phyloP scores from a whole-genome alignment of 2,888 invertebrate genomes.

The Lepidocyrtoides sp. region DNA sequence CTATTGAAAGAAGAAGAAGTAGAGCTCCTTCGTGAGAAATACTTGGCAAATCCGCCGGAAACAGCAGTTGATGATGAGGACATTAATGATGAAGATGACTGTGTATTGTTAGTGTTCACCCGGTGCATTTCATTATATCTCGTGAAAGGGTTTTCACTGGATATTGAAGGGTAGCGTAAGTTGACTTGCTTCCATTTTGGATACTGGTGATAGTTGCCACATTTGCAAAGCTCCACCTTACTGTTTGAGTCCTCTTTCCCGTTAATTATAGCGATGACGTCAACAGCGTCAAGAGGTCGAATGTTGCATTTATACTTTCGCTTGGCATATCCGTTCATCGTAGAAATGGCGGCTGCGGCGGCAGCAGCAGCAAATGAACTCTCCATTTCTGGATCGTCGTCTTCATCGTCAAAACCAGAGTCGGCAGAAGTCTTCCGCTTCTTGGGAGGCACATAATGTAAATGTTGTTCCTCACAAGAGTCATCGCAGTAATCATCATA shows the following conservation, averaged over 20 bases:
- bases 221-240: constrained; percentile 76
- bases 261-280: constrained; percentile 78
- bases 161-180: neutral
- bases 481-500: constrained; percentile 14
- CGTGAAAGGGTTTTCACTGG: constrained; percentile 40
- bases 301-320: constrained; percentile 57
- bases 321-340: constrained; percentile 18
- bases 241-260: constrained; percentile 72
- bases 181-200: constrained; percentile 77
- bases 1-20: neutral
- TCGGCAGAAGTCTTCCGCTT: constrained; percentile 79
- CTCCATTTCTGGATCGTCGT: constrained; percentile 52
- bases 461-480: constrained; percentile 45
- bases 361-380: constrained; percentile 38
- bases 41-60: constrained; percentile 34
- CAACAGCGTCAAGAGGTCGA: constrained; percentile 68
- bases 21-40: constrained; percentile 15
- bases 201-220: constrained; percentile 78
- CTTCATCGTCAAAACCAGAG: constrained; percentile 76
- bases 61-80: constrained; percentile 1
- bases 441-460: constrained; percentile 59
- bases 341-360: neutral
- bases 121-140: neutral
- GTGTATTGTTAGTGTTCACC: neutral
- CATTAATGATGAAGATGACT: neutral